A percentile compares a stretch with the other conserved stretches of the same genome.
These are phyloP conservation scores for Peromyscus nudipes DNA, from an alignment of 2,797 vertebrate species.

Conservation along the genomic window DNA sequence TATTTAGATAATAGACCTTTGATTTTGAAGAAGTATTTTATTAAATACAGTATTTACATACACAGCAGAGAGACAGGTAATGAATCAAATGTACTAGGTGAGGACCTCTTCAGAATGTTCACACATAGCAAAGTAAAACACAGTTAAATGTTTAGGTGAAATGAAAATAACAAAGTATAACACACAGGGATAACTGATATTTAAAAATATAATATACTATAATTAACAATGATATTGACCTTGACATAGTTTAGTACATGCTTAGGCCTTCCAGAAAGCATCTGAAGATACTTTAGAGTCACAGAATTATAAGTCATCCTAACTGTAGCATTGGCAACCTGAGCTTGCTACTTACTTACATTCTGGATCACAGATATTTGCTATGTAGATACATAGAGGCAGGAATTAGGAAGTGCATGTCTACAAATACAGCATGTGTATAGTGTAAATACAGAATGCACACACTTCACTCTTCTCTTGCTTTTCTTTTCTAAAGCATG, in stretches of 20 bases:
- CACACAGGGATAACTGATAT: neutral
- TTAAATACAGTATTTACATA: constrained; percentile 12
- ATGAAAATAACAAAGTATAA: constrained; percentile 18
- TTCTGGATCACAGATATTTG: neutral
- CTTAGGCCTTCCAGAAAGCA: neutral
- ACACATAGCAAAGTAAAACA: constrained; percentile 42
- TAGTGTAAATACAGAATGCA: neutral
- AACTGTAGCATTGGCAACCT: neutral
- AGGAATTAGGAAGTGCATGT: neutral
- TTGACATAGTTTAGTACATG: constrained; percentile 17
- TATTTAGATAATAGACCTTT: neutral
- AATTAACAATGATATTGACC: constrained; percentile 58
- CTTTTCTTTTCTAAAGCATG: constrained; percentile 42
- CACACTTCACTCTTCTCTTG: neutral
- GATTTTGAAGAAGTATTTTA: neutral
- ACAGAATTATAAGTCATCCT: neutral
- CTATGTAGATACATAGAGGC: neutral
- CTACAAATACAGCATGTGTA: neutral
- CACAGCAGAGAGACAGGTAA: neutral
- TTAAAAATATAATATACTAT: constrained; percentile 51
- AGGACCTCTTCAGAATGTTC: constrained; percentile 5
- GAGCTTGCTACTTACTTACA: neutral
- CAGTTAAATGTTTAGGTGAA: constrained; percentile 32
- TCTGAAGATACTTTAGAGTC: neutral
- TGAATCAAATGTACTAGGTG: neutral